A percentile compares a stretch with the other conserved stretches of the same genome.
Conservation (phyloP, 1,140 invertebrate species). For the Listronotus bonariensis region DNA sequence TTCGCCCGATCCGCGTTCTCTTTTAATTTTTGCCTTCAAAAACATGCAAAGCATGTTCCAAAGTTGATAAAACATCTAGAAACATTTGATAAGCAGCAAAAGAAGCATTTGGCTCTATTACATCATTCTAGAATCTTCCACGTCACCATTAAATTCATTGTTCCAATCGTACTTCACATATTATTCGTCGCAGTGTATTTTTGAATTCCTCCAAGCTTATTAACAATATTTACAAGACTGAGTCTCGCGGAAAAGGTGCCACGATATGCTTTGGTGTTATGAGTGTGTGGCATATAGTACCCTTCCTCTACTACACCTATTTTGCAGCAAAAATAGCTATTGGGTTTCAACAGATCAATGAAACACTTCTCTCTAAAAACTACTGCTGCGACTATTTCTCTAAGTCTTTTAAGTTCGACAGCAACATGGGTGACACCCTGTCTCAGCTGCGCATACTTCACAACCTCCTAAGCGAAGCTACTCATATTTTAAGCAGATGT, state of each 20-base stretch:
- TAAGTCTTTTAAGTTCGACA: slow-evolving; percentile 1
- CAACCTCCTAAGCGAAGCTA: slow-evolving; percentile 32
- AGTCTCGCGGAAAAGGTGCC: not conserved
- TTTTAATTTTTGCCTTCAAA: too few relatives aligned
- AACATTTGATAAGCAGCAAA: too few relatives aligned
- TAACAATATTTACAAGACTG: not conserved
- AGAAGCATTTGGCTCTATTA: too few relatives aligned
- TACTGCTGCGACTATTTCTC: slow-evolving; percentile 9
- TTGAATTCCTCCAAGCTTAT: slow-evolving; percentile 1
- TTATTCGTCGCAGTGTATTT: not conserved
- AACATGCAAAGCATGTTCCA: too few relatives aligned
- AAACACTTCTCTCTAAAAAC: slow-evolving; percentile 14
- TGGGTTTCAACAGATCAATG: slow-evolving; percentile 38
- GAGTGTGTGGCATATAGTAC: slow-evolving; percentile 34
- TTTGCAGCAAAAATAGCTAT: slow-evolving; percentile 32
- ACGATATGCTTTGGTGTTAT: slow-evolving; percentile 27
- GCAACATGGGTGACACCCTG: slow-evolving; percentile 21
- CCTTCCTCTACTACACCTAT: slow-evolving; percentile 32
- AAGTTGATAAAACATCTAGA: too few relatives aligned
- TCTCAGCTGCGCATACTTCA: slow-evolving; percentile 34
- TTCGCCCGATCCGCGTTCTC: too few relatives aligned
- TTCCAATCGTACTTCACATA: not conserved
- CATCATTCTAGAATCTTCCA: not conserved
- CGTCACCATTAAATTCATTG: not conserved
- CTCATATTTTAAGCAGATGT: slow-evolving; percentile 28